Base-by-base conservation (phyloP, 2,888 invertebrate genomes). In the Melanostoma mellinum region DNA sequence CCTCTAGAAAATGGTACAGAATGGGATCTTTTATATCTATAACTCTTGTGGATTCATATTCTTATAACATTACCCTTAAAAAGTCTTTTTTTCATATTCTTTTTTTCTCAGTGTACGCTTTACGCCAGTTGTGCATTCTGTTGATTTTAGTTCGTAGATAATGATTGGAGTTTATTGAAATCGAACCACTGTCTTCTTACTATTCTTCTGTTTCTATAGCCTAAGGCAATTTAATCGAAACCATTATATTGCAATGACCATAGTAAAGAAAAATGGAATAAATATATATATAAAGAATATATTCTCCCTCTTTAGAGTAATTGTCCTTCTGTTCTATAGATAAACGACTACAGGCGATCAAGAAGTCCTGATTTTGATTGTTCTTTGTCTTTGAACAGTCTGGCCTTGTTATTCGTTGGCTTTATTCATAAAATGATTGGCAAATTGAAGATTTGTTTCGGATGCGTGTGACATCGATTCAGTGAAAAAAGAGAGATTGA, bases 81-180 rank as follows among this genome's bases (percentile, higher is more conserved):
- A 48, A 6, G 20, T 10, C 20, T 20, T 30, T 20, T 48, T 48
- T 8, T 6, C 4, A 38, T 10, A 20, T 4, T 36, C n/a, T n/a
- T 40, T 72, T 61, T 63, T 40, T 73, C 50, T 58, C 32, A 68
- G 77, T 82, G 78, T 42, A 72, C 20, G 5, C 20, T 20, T 0
- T 20, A 1, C 9, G 10, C 48, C 6, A 60, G 40, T 63, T 42
- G 73, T 63, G 44, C 40, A 50, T 42, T 55, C 36, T 74, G 78
- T 79, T 84, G 84, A 84, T 84, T 84, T 71, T 74, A 84, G 67
- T 40, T 55, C 30, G 55, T 42, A 75, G 84, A 84, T 84, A 84
- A 84, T 75, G 74, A 74, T 75, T 74, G 74, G 69, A 79, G 79
- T 84, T 84, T 84, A 84, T 84, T 84, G 84, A 75, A 84, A 79